Percentiles rank a stretch among this genome's conserved stretches.
Evolutionary conservation across 2,113 vertebrate species (phyloP).

Genomic region (Menura novaehollandiae): DNA sequence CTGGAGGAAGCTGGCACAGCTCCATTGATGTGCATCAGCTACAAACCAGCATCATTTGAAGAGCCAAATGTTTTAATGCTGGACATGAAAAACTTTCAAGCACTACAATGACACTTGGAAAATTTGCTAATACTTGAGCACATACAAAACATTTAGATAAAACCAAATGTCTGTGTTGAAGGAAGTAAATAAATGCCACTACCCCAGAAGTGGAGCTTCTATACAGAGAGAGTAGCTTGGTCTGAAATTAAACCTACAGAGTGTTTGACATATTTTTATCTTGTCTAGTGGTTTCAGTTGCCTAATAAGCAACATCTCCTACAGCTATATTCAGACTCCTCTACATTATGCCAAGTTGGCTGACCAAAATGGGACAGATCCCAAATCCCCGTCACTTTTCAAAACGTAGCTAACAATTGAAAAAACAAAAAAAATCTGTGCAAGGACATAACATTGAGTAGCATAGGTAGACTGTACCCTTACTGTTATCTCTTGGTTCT

Average conservation of each 20-base stretch:
- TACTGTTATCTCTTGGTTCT: not conserved
- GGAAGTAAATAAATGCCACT: not conserved
- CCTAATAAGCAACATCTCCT: conserved; percentile 6
- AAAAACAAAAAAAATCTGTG: not conserved
- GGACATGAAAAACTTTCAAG: not conserved
- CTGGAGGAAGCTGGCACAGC: conserved; percentile 51
- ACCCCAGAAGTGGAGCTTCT: not conserved
- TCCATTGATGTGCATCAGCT: conserved; percentile 19
- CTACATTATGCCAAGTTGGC: not conserved
- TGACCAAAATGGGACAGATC: not conserved
- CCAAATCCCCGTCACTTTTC: not conserved
- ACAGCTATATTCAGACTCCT: conserved; percentile 13
- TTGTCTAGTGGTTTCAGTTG: not conserved
- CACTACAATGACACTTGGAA: not conserved
- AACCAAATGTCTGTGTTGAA: not conserved
- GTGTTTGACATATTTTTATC: conserved; percentile 14
- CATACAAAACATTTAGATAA: not conserved
- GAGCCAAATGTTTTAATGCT: conserved; percentile 2
- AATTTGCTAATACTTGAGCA: not conserved
- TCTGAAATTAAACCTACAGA: not conserved
- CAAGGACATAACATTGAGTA: not conserved
- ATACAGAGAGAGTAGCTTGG: not conserved
- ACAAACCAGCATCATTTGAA: not conserved
- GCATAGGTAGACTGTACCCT: not conserved
- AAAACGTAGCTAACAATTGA: not conserved